Evolutionary conservation across 2,113 vertebrate genomes (phyloP), one percentile per base, ranked within the genome.

Genomic region (Himantopus leucocephalus): DNA sequence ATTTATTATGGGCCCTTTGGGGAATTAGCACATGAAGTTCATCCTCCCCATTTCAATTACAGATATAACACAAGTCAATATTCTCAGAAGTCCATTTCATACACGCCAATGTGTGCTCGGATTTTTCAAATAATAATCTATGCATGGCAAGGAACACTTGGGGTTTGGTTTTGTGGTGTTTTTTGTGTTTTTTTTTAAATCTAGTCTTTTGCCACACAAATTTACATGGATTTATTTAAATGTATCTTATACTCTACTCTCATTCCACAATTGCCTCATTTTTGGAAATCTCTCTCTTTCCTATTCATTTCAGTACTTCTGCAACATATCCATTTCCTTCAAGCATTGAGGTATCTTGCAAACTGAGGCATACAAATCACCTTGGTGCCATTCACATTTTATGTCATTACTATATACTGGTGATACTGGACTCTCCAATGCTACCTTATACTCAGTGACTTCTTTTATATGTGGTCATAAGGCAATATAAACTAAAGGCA

Each of bases 11-110:
- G 52, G 30, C 53, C 70, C 59, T 88, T 50, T 8, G 4, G 85
- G 85, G 67, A 47, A 83, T 94, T 86, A 90, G 35, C 35, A 83
- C 45, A 34, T 47, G 24, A 95, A 95, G 26, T 94, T 97, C 85
- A 88, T 82, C 80, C 83, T 96, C 18, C 59, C 4, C 60, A 71
- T 95, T 97, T 96, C 95, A 96, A 94, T 96, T 97, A 96, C 48
- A 85, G 81, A 82, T 55, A 91, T 27, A 91, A 85, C 53, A 45
- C 52, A 93, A 63, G 20, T 86, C 72, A 85, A 67, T 97, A 94
- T 78, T 93, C 63, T 93, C 94, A 90, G 75, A 92, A 95, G 55
- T 64, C 35, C 88, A 56, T 70, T 96, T 93, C 73, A 70, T 88
- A 91, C 67, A 88, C 78, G 56, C 32, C 90, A 97, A 35, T 83